Evolutionary conservation across 2,113 vertebrate species (phyloP), one percentile per base, ranked within the genome.

Genomic region (Bos indicus): DNA sequence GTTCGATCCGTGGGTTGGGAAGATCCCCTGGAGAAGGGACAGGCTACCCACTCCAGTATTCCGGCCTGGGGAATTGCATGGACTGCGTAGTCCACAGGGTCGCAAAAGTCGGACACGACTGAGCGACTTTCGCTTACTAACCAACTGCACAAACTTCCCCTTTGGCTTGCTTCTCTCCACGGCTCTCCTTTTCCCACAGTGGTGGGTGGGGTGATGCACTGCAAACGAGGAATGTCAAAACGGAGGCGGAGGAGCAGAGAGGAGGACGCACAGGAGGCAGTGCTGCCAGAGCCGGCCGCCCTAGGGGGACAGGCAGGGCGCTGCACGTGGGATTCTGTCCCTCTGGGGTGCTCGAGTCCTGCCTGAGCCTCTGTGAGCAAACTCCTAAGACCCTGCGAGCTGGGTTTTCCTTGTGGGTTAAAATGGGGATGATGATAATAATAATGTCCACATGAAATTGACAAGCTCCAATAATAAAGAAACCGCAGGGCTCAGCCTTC

Each of bases 381-480:
- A 93, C 46, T 6, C 64, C 17, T n/a, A 77, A 87, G 40, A 28
- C 60, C 83, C 59, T 36, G 23, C 46, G 48, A 85, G n/a, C 12
- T 59, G 33, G 77, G 28, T 57, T 90, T 92, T 90, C 33, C 60
- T 87, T 71, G 62, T 64, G 23, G 23, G 30, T 92, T 57, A 92
- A 92, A 87, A 46, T 21, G 17, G 28, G 80, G 51, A n/a, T 28
- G 14, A 80, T 17, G 26, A 19, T 30, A 60, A 36, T 62, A 36
- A 90, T 28, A 78, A 91, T 9, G 28, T 82, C 85, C 23, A 33
- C 8, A 33, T 0, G 8, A 80, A 95, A 74, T 6, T 89, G 67
- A 67, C 52, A 92, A n/a, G 51, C 8, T 85, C 67, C 56, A 17
- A 11, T 40, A 77, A 43, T 28, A 90, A 93, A 88, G 59, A 83